phyloP scores from a whole-genome alignment of 2,113 vertebrate genomes.

The Madoqua kirkii region DNA sequence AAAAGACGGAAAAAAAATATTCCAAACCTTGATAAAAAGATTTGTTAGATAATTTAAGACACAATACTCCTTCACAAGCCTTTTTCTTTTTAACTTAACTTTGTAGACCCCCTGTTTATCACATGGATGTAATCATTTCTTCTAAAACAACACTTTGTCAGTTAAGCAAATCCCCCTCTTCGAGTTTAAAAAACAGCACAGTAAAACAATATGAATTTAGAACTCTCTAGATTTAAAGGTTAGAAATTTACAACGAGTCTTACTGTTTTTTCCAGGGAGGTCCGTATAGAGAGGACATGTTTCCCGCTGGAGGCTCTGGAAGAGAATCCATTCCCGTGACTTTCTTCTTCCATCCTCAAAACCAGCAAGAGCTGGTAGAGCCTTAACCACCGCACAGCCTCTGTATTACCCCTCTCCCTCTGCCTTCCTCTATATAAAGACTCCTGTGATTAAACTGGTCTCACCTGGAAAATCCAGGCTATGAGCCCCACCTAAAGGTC shows the following conservation, averaged over 20 bases:
- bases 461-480: background rate
- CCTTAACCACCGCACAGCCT: rapidly evolving
- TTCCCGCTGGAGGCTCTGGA: background rate
- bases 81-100: background rate
- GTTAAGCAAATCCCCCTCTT: background rate
- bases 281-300: rapidly evolving
- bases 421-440: background rate
- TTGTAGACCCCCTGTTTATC: background rate
- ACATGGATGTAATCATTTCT: background rate
- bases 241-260: background rate
- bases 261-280: background rate
- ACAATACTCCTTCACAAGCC: background rate
- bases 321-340: background rate
- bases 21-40: background rate
- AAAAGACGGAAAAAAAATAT: background rate
- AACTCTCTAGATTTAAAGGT: background rate
- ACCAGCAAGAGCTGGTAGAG: rapidly evolving
- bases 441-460: background rate
- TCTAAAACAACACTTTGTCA: background rate
- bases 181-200: background rate
- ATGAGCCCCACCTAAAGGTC: rapidly evolving
- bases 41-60: background rate
- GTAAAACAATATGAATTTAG: background rate
- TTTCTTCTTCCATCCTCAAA: background rate
- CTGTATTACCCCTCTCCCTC: rapidly evolving